Evolutionary conservation across 53 echinoderm and acorn worm species (phyloP).

Genomic region (Patiria pectinifera): DNA sequence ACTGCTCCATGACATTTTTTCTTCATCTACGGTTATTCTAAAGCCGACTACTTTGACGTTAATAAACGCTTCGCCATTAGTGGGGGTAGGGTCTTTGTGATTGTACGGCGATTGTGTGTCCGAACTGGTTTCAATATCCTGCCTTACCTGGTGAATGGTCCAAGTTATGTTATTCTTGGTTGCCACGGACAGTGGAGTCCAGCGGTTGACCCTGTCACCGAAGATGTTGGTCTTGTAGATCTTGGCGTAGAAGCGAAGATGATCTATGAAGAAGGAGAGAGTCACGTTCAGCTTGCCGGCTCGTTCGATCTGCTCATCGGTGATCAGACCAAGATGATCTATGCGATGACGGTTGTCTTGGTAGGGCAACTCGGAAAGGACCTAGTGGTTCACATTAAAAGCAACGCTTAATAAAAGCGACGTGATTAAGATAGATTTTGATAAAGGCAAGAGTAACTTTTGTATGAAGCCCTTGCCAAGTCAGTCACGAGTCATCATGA

Average conservation of each 20-base stretch:
- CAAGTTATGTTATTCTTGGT: slow-evolving; percentile 50
- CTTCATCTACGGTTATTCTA: too few relatives aligned
- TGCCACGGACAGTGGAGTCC: slow-evolving; percentile 65
- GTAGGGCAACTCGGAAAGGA: neutral
- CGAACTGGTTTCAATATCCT: too few relatives aligned
- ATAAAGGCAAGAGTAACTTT: neutral
- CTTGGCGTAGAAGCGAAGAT: slow-evolving; percentile 62
- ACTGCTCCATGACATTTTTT: too few relatives aligned
- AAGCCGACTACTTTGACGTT: too few relatives aligned
- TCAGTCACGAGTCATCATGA: neutral
- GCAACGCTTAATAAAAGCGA: too few relatives aligned
- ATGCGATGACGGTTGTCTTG: slow-evolving; percentile 53
- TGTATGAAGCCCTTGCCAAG: too few relatives aligned
- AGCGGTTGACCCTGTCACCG: slow-evolving; percentile 63
- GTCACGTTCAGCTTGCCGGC: slow-evolving; percentile 48
- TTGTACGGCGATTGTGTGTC: too few relatives aligned
- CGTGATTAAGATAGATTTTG: too few relatives aligned
- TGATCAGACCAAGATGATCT: slow-evolving; percentile 66
- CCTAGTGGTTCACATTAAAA: neutral
- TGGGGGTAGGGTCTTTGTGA: too few relatives aligned
- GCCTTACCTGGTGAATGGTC: slow-evolving; percentile 65
- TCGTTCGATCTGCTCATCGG: slow-evolving; percentile 43
- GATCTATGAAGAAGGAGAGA: slow-evolving; percentile 58
- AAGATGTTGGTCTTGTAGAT: slow-evolving; percentile 56
- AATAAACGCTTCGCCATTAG: too few relatives aligned